Conservation (phyloP, 1,140 invertebrate species). For the Brachionus sp. region DNA sequence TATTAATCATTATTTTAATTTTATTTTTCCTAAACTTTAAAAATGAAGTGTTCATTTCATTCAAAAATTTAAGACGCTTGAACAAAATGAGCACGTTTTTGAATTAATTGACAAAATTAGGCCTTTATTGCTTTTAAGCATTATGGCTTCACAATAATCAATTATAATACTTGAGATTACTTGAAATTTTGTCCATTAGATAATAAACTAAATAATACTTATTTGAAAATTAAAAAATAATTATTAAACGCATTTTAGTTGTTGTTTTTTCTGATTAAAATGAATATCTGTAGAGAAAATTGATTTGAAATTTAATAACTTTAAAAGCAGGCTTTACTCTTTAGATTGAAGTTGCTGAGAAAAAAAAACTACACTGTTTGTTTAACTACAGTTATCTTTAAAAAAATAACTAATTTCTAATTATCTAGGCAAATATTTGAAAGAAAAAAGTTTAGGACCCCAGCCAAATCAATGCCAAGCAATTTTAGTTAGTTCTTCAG, state of each 20-base stretch:
- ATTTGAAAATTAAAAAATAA: background rate
- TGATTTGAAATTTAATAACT: background rate
- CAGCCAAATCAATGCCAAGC: no score
- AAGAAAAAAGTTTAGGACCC: no score
- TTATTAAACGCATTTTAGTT: background rate
- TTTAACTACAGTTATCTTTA: background rate
- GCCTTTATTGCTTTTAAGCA: background rate
- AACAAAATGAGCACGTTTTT: background rate
- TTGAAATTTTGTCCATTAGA: background rate
- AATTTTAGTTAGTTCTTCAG: no score
- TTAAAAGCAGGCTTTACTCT: background rate
- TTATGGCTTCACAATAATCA: background rate
- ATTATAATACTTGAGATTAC: background rate
- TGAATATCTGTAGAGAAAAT: background rate
- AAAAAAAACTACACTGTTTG: background rate
- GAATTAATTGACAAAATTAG: background rate
- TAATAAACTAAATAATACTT: background rate
- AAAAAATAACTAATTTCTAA: background rate
- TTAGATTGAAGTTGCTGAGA: background rate
- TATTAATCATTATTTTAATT: constrained; percentile 1
- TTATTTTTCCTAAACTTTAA: background rate
- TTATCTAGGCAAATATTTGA: background rate
- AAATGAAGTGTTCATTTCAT: background rate
- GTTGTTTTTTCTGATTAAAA: background rate
- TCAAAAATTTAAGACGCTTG: background rate